Base-by-base conservation (phyloP, 2,888 invertebrate genomes). In the Oligia fasciuncula region DNA sequence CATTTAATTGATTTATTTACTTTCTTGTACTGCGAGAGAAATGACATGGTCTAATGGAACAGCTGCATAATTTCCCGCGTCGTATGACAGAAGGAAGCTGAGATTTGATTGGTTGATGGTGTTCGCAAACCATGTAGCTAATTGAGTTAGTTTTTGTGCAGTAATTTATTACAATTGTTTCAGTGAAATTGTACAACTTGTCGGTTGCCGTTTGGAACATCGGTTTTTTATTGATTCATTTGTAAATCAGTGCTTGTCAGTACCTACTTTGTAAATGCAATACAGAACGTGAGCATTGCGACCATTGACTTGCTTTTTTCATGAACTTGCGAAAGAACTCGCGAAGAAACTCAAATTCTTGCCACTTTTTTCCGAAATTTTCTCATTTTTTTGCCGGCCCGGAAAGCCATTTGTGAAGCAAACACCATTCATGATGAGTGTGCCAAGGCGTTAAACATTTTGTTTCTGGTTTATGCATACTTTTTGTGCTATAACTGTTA, bases 401-500 rank as follows among this genome's bases (percentile, higher is more conserved):
- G 1, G 72, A 76, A 83, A 88, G 46, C 60, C 63, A 67, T 72
- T 78, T 68, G 66, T 74, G 62, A 77, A 76, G 69, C 71, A 77
- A 89, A 83, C 73, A 81, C 72, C 72, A 85, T 84, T 88, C 75
- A 85, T 17, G 69, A 81, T 74, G 83, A 86, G 84, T 78, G 80
- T 84, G 84, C 80, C 77, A 73, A 85, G 80, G 73, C 79, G 77
- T 84, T 73, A 78, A 69, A 80, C 83, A 86, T 90, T 90, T 91
- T 74, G 86, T 88, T 88, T 88, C 85, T 87, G 84, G 87, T 89
- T 90, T 88, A 86, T 87, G 85, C 80, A 85, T 86, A 87, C 87
- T 91, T 92, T 90, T 92, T 91, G 77, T 84, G 84, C 81, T 83
- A 83, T 91, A 92, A 94, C 95, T 91, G 94, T 94, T 93, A 91